phyloP scores from a whole-genome alignment of 2,888 invertebrate species.

The Serrognathus titanus region DNA sequence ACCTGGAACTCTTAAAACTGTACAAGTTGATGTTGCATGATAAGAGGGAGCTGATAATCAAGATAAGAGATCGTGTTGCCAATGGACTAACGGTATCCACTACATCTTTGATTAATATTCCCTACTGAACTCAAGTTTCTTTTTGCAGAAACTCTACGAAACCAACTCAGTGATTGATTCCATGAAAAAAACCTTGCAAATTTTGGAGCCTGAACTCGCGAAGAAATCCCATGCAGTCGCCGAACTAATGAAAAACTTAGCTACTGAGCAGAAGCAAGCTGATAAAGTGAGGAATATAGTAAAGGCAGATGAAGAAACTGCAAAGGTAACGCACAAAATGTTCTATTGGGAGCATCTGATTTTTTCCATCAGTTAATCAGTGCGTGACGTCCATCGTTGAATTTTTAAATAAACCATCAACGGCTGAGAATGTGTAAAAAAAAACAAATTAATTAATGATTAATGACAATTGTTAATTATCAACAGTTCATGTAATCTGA shows the following conservation, averaged over 20 bases:
- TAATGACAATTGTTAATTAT: too few species aligned
- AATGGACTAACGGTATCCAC: slow-evolving; percentile 63
- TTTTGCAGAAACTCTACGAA: slow-evolving; percentile 69
- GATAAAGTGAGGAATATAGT: slow-evolving; percentile 79
- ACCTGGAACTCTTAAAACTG: slow-evolving; percentile 78
- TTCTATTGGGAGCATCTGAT: background rate
- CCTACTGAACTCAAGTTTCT: slow-evolving; percentile 17
- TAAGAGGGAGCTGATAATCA: slow-evolving; percentile 66
- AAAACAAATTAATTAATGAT: too few species aligned
- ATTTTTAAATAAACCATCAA: too few species aligned
- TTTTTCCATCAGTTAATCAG: too few species aligned
- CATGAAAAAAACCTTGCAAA: slow-evolving; percentile 80
- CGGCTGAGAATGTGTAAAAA: too few species aligned
- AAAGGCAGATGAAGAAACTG: slow-evolving; percentile 76
- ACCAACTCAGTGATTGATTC: slow-evolving; percentile 76
- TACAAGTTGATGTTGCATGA: slow-evolving; percentile 68
- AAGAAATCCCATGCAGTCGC: slow-evolving; percentile 73
- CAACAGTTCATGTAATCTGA: too few species aligned
- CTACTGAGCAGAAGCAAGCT: slow-evolving; percentile 76
- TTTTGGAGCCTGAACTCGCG: slow-evolving; percentile 77
- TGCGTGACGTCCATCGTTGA: too few species aligned
- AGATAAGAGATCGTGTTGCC: slow-evolving; percentile 64
- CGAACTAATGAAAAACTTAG: slow-evolving; percentile 69
- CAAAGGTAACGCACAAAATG: slow-evolving; percentile 57
- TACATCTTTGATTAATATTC: background rate